Evolutionary conservation across 2,888 invertebrate species (phyloP).

Genomic region (Melieria omissa): DNA sequence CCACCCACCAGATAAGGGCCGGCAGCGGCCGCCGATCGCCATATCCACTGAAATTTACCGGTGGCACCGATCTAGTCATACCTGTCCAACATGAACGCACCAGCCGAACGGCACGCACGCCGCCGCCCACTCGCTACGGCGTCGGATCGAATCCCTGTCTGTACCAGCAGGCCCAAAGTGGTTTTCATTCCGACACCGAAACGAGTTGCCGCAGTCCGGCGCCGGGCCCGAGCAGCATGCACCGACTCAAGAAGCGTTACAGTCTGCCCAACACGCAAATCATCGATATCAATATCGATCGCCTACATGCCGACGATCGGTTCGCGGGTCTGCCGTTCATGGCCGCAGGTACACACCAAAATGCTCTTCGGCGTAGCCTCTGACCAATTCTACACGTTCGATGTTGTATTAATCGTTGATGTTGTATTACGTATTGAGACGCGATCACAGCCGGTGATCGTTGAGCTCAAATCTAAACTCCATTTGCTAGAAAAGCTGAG

Average conservation of each 20-base stretch:
- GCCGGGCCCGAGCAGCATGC: constrained; percentile 19
- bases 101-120: constrained; percentile 41
- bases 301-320: constrained; percentile 60
- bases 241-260: constrained; percentile 62
- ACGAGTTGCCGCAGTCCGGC: constrained; percentile 38
- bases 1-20: constrained; percentile 25
- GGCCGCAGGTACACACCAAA: constrained; percentile 50
- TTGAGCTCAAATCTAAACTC: too few relatives aligned
- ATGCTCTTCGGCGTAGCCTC: not conserved
- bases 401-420: constrained; percentile 43
- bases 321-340: constrained; percentile 51
- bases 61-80: constrained; percentile 71
- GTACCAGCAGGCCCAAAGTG: constrained; percentile 38
- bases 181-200: constrained; percentile 59
- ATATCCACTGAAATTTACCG: constrained; percentile 68
- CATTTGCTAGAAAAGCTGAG: too few relatives aligned
- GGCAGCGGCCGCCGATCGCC: constrained; percentile 50
- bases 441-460: too few relatives aligned
- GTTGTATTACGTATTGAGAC: not conserved
- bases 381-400: constrained; percentile 25
- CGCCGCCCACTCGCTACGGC: constrained; percentile 16
- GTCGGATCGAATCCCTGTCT: constrained; percentile 34
- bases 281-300: constrained; percentile 65
- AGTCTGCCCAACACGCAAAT: constrained; percentile 63
- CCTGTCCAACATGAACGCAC: constrained; percentile 76